Evolutionary conservation across 2,113 vertebrate genomes (phyloP).

Genomic region (Podarcis raffonei): DNA sequence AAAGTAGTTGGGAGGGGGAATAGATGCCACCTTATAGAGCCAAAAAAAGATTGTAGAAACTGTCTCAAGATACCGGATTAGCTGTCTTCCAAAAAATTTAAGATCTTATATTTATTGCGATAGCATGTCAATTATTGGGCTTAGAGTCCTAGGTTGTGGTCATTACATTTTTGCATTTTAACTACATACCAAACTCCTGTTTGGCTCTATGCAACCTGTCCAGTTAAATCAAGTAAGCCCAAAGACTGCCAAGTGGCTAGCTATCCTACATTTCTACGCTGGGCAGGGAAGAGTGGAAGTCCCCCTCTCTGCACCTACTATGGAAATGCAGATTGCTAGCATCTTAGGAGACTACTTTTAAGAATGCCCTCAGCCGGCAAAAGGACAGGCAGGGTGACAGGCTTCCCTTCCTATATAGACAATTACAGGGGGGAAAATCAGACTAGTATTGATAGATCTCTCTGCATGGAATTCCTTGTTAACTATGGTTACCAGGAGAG

Average conservation of each 20-base stretch:
- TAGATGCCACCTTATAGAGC: background rate
- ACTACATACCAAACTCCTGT: background rate
- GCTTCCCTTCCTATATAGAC: too few species aligned
- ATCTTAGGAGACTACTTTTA: too few species aligned
- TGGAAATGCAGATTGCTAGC: too few species aligned
- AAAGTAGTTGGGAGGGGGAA: background rate
- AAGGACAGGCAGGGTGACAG: too few species aligned
- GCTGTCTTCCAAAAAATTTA: background rate
- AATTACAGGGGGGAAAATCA: too few species aligned
- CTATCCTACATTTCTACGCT: background rate
- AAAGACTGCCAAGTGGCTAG: background rate
- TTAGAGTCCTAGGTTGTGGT: background rate
- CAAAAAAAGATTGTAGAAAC: background rate
- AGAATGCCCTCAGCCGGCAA: too few species aligned
- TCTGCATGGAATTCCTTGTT: too few species aligned
- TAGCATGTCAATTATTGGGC: background rate
- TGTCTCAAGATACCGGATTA: background rate
- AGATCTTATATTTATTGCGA: background rate
- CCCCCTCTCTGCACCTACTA: background rate
- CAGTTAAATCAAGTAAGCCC: background rate
- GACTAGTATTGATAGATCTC: too few species aligned
- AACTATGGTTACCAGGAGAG: too few species aligned
- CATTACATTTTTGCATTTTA: background rate
- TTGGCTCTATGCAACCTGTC: background rate
- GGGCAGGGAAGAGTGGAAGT: background rate